phyloP scores from a whole-genome alignment of 2,888 invertebrate species.

The Leptogaster cylindrica region DNA sequence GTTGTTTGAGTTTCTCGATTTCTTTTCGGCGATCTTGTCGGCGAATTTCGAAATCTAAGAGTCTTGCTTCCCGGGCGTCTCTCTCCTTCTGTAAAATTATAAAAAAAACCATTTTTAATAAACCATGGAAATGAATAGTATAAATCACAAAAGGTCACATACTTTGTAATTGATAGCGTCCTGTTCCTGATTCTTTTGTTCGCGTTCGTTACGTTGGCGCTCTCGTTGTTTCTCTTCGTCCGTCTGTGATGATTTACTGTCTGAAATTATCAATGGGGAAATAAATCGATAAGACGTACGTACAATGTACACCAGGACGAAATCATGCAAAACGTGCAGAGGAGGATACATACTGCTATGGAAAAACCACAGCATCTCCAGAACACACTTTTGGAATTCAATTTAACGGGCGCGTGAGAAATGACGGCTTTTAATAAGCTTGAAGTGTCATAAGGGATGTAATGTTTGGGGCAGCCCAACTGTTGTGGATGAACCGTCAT shows the following conservation, averaged over 20 bases:
- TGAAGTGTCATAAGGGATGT: too few species aligned
- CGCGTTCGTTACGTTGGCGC: constrained; percentile 61
- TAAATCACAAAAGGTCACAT: constrained; percentile 47
- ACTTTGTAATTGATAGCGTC: constrained; percentile 62
- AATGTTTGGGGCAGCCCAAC: too few species aligned
- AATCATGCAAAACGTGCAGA: neutral
- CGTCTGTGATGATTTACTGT: constrained; percentile 62
- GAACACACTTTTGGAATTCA: constrained; percentile 10
- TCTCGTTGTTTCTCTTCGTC: constrained; percentile 63
- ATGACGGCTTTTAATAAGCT: neutral
- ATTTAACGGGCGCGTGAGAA: neutral
- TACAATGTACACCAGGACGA: neutral
- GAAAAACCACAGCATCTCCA: neutral
- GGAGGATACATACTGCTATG: neutral
- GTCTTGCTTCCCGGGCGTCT: constrained; percentile 61
- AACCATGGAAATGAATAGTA: neutral
- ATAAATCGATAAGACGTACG: constrained; percentile 15
- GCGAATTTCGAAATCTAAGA: constrained; percentile 61
- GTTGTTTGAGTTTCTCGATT: constrained; percentile 53
- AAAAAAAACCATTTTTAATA: neutral
- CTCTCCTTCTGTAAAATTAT: constrained; percentile 58
- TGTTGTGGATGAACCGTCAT: too few species aligned
- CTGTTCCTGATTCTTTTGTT: constrained; percentile 61
- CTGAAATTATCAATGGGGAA: constrained; percentile 49
- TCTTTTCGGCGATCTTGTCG: constrained; percentile 60